Evolutionary conservation across 2,797 vertebrate species (phyloP), one percentile per base, ranked within the genome.

Genomic region (Zenarchopterus dispar): DNA sequence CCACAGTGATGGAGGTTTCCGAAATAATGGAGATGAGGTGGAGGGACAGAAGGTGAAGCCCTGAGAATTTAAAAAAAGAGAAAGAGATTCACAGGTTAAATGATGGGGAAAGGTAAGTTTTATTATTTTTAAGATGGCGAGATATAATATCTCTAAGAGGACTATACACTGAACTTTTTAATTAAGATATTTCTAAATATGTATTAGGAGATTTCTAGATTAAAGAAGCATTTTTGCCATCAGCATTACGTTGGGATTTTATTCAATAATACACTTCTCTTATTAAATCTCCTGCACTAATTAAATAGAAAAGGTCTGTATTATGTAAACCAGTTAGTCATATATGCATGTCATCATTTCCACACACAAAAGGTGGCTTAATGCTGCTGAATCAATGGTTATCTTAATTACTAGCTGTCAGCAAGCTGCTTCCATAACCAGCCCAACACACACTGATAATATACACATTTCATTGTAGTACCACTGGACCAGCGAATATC

Each of bases 1-100:
- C 82, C 77, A 71, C 65, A 56, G 78, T 2, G 81, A 82, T 82
- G 85, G 85, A 86, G 88, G 74, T 82, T 87, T 88, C 87, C 85
- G 55, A 81, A 76, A 79, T 73, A 73, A 75, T 67, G 19, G 41
- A 26, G 44, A 36, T 56, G 53, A 70, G 74, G 62, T 0, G 4
- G 22, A 56, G 58, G 56, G 52, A 59, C 57, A 73, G 74, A 74
- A 54, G 75, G 62, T 28, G 16, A 62, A 49, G 33, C 52, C 22
- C 22, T 17, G 1, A 23, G 11, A 48, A 59, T 33, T 1, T 21
- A 47, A 50, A 33, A 49, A 18, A 36, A 36, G 4, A 36, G 11
- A 36, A 5, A 15, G 16, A 22, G 8, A 51, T 15, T 46, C 9
- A 48, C n/a, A 51, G 39, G 39, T 22, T 36, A 36, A 36, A 10